These are phyloP conservation scores for Spodoptera littoralis DNA, from an alignment of 2,888 invertebrate species.

Conservation along the genomic window DNA sequence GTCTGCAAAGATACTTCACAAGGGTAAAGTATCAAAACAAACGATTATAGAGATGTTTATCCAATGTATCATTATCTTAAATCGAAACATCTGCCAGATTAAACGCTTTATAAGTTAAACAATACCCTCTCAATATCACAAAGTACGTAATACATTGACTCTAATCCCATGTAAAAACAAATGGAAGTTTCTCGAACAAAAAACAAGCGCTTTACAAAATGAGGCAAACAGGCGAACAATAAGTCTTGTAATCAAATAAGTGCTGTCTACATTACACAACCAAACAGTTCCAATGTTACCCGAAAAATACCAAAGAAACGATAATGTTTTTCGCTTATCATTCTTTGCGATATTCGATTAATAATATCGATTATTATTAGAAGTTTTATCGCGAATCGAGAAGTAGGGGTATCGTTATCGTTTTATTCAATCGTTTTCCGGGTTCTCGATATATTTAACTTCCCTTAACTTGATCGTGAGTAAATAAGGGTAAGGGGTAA, in stretches of 20 bases:
- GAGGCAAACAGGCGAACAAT: slow-evolving; percentile 23
- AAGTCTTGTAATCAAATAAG: slow-evolving; percentile 49
- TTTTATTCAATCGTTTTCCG: slow-evolving; percentile 26
- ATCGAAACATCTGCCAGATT: slow-evolving; percentile 13
- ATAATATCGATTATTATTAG: slow-evolving; percentile 25
- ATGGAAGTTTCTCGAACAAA: slow-evolving; percentile 25
- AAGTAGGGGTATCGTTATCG: slow-evolving; percentile 7
- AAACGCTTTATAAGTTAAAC: slow-evolving; percentile 25
- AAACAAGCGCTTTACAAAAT: slow-evolving; percentile 24
- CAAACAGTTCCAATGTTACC: slow-evolving; percentile 14
- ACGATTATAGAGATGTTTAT: slow-evolving; percentile 1
- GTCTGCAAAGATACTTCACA: too few species aligned
- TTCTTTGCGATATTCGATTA: slow-evolving; percentile 28
- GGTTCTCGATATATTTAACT: slow-evolving; percentile 3
- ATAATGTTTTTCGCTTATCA: slow-evolving; percentile 37
- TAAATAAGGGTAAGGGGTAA: slow-evolving; percentile 2
- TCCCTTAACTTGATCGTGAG: slow-evolving; percentile 1
- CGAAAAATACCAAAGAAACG: slow-evolving; percentile 25
- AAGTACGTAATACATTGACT: slow-evolving; percentile 7
- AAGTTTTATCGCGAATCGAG: slow-evolving; percentile 29
- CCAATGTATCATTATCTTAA: slow-evolving; percentile 12
- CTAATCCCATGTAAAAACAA: slow-evolving; percentile 26
- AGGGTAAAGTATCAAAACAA: not conserved
- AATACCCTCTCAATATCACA: slow-evolving; percentile 16
- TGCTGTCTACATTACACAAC: slow-evolving; percentile 16